A percentile compares a stretch with the other conserved stretches of the same genome.
Conservation (phyloP, 2,113 vertebrate species). For the Ageneiosus marmoratus region DNA sequence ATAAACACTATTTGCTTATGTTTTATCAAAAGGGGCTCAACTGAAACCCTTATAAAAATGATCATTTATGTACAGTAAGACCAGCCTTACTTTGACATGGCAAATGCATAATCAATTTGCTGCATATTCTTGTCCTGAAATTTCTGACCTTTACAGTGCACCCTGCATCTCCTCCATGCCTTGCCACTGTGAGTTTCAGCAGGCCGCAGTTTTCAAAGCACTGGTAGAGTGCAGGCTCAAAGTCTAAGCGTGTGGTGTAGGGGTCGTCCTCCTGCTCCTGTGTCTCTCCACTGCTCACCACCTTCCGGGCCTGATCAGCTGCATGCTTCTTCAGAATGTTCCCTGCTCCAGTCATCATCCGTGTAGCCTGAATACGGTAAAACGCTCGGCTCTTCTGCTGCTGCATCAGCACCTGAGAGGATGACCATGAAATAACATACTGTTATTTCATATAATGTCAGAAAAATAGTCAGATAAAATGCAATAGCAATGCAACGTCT, state of each 20-base stretch:
- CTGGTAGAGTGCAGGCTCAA: slow-evolving; percentile 78
- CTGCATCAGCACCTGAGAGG: slow-evolving; percentile 65
- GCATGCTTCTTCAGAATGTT: slow-evolving; percentile 74
- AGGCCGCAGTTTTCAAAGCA: slow-evolving; percentile 86
- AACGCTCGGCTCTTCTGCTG: slow-evolving; percentile 74
- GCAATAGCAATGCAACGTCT: neutral
- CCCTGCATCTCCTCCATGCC: slow-evolving; percentile 72
- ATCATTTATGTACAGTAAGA: neutral
- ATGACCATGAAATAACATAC: slow-evolving; percentile 26
- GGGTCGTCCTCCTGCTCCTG: slow-evolving; percentile 74
- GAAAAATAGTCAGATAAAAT: neutral
- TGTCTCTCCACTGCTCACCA: slow-evolving; percentile 75
- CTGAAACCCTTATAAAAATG: neutral
- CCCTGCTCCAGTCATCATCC: slow-evolving; percentile 74
- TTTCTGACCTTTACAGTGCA: slow-evolving; percentile 70
- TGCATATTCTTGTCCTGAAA: neutral
- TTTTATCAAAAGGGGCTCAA: neutral
- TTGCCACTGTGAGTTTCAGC: slow-evolving; percentile 73
- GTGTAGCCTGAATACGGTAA: slow-evolving; percentile 73
- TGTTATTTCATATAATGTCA: slow-evolving; percentile 22
- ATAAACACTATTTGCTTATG: neutral
- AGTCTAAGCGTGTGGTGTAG: slow-evolving; percentile 70
- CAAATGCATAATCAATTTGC: neutral
- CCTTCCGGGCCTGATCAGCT: slow-evolving; percentile 72
- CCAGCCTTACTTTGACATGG: neutral